These are phyloP conservation scores for Gobio gobio DNA, from an alignment of 2,113 vertebrate genomes.

Conservation along the genomic window DNA sequence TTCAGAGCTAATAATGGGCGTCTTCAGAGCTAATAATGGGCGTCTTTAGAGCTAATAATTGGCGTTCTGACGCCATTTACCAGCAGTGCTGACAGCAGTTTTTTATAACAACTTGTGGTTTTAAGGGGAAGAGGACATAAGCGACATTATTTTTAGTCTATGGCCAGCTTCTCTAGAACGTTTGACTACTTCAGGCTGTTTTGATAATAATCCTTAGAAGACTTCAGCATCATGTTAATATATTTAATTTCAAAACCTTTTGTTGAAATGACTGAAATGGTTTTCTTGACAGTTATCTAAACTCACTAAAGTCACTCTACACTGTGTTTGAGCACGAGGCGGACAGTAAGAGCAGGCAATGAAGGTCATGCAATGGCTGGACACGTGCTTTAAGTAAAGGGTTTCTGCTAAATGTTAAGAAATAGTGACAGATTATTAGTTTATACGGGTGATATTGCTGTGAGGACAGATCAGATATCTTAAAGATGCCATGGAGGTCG, in stretches of 20 bases:
- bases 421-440: neutral
- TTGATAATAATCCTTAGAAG: neutral
- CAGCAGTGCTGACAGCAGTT: neutral
- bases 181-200: neutral
- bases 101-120: neutral
- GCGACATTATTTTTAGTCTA: neutral
- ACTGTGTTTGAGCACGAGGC: neutral
- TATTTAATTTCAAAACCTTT: neutral
- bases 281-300: neutral
- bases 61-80: neutral
- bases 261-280: neutral
- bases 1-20: no score
- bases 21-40: no score
- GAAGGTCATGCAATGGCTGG: neutral
- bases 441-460: neutral
- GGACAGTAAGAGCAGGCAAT: neutral
- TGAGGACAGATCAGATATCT: neutral
- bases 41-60: no score
- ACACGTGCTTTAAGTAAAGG: neutral
- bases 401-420: neutral
- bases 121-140: neutral
- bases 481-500: neutral
- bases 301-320: neutral
- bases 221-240: conserved; percentile 4
- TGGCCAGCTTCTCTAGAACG: neutral